Base-by-base conservation (phyloP, 2,797 vertebrate genomes). In the Hippocampus kuda region DNA sequence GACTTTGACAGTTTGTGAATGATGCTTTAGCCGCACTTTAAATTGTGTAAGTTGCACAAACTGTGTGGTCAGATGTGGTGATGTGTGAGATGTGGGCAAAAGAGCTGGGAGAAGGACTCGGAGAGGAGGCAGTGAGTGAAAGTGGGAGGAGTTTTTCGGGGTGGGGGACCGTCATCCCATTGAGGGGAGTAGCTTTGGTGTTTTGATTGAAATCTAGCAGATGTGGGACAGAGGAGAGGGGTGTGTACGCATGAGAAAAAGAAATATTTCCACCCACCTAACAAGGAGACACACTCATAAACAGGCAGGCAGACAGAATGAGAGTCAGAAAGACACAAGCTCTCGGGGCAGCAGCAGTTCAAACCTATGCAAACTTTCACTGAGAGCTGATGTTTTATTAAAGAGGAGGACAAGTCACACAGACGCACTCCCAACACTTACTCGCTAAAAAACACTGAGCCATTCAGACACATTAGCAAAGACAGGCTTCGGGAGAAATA, bases 261-360 rank as follows among this genome's bases (percentile, higher is more conserved):
- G 85, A 89, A 79, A 87, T 79, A 91, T 90, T 91, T 90, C 90
- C 90, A 90, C 90, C 90, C 91, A 91, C 90, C 89, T 86, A 86
- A 87, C 80, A 83, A 82, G 83, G 84, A 88, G 87, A 86, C 87
- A 84, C 81, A 86, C 86, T 89, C 91, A 91, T 91, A 92, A 92
- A 89, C 87, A 86, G 63, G 87, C 80, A 73, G 74, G 70, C 85
- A 82, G 86, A 79, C 82, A 38, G 87, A 81, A 80, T 51, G 73
- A 80, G 82, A 87, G 79, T 86, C 84, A 87, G 86, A 88, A 82
- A 82, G 83, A 85, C 84, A 79, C 75, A 70, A 83, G 78, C 84
- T 81, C 83, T 83, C 74, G 84, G 76, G 82, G 77, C 75, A 86
- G 80, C 75, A 84, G 81, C 75, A 84, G 81, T 80, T 85, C 74